These are phyloP conservation scores for Thamnophis sirtalis DNA, from an alignment of 2,113 vertebrate species.

Conservation along the genomic window DNA sequence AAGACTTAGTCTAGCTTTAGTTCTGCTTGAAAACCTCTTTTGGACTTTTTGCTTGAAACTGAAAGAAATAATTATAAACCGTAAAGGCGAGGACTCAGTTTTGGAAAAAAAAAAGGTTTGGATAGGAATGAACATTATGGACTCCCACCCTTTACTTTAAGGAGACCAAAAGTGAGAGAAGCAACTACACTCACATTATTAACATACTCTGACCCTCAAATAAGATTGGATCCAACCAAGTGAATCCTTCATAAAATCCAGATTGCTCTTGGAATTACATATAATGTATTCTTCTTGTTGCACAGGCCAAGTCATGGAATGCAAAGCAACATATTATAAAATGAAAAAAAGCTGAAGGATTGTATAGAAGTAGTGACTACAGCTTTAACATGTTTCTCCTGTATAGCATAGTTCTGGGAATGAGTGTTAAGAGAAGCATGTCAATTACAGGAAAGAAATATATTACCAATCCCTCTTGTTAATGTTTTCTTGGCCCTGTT, in stretches of 20 bases:
- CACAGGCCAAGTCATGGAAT: not conserved
- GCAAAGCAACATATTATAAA: not conserved
- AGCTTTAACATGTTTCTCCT: not conserved
- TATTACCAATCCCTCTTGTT: not conserved
- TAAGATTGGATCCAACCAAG: not conserved
- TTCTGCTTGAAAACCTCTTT: not conserved
- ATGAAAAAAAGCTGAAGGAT: not conserved
- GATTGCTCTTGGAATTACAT: not conserved
- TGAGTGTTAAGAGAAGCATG: not conserved
- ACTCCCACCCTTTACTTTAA: not conserved
- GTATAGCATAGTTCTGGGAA: not conserved
- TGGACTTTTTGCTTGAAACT: not conserved
- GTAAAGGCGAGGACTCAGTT: not conserved
- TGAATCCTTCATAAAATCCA: not conserved
- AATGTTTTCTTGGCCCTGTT: not conserved
- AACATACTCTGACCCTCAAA: not conserved
- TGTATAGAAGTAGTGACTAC: not conserved
- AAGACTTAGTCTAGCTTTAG: not conserved
- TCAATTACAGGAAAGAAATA: not conserved
- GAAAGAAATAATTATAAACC: not conserved
- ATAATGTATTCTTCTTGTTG: not conserved
- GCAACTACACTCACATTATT: not conserved
- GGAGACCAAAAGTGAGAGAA: not conserved
- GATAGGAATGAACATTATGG: not conserved
- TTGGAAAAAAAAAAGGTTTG: not conserved